Base-by-base conservation (phyloP, 37 sponge, comb jelly and placozoan species). In the Mnemiopsis leidyi region DNA sequence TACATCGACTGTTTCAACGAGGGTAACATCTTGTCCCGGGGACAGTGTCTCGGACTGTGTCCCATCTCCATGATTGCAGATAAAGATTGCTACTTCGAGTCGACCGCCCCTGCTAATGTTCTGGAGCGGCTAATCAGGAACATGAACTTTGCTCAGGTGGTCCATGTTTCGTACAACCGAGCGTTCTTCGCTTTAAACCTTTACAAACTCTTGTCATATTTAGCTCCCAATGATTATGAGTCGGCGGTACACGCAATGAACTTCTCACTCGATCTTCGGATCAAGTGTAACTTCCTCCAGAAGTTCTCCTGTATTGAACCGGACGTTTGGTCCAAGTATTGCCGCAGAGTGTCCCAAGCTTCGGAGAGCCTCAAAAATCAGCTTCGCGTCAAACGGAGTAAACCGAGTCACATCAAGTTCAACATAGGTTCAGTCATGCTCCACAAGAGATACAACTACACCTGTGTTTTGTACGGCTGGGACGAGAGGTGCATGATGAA, bases 391-490 rank as follows among this genome's bases (percentile, higher is more conserved):
- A 92, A 69, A 34, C 75, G 31, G 5, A 71, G 32, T 5, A 85
- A 85, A 25, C 90, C 90, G 39, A 1, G 1, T 21, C 7, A 21
- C 1, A 61, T 85, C 48, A 2, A 0, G n/a, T 85, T 85, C 35
- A 39, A 85, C 28, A 85, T 85, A 23, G 90, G 90, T 2, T 3
- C 3, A 5, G 90, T 85, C 2, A 85, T 85, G 90, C 48, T 85
- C 0, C 90, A 85, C 90, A 39, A n/a, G 61, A n/a, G 90, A 38
- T 97, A 95, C 69, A 69, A 95, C 48, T 97, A 97, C 92, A 92
- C 40, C 25, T 95, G 97, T 93, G 97, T 97, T 20, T 93, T 97
- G 40, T 92, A 92, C 93, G 97, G 97, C 16, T 95, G 97, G 96
- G 97, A 97, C 35, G 82, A 92, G 40, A 9, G 24, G 23, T 97